Conservation (phyloP, 2,888 invertebrate genomes). For the Cecidostiba fungosa region DNA sequence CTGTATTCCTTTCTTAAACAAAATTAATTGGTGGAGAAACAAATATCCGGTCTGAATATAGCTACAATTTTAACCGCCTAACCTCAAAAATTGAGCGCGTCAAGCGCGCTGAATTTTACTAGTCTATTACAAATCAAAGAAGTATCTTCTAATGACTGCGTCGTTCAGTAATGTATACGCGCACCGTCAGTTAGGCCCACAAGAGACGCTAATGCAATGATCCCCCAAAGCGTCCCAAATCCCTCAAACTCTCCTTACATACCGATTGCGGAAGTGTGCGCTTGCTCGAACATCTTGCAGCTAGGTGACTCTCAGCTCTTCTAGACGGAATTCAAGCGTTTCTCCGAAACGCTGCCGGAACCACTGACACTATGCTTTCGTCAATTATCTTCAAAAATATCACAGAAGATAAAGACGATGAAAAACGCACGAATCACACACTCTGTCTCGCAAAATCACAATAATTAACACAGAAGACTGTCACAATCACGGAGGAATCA, state of each 20-base stretch:
- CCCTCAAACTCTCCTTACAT: background rate
- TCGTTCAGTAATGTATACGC: no score
- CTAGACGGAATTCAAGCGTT: background rate
- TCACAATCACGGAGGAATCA: background rate
- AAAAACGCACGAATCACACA: background rate
- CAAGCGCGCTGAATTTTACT: no score
- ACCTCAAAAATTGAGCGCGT: no score
- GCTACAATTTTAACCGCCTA: no score
- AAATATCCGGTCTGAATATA: no score
- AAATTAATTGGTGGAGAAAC: no score
- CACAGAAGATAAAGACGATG: background rate
- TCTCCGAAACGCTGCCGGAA: background rate
- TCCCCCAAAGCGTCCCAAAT: background rate
- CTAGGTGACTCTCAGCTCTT: background rate
- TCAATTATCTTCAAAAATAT: background rate
- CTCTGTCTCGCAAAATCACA: background rate
- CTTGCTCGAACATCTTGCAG: constrained; percentile 31
- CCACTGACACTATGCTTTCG: no score
- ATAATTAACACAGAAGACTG: background rate
- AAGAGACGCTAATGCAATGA: background rate
- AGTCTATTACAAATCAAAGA: no score
- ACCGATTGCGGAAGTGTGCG: constrained; percentile 22
- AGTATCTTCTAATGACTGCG: background rate
- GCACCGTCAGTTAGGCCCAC: no score
- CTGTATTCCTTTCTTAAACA: no score